Percentiles rank a stretch among this genome's conserved stretches.
phyloP scores from a whole-genome alignment of 2,888 invertebrate species.

The Syrphus vitripennis region DNA sequence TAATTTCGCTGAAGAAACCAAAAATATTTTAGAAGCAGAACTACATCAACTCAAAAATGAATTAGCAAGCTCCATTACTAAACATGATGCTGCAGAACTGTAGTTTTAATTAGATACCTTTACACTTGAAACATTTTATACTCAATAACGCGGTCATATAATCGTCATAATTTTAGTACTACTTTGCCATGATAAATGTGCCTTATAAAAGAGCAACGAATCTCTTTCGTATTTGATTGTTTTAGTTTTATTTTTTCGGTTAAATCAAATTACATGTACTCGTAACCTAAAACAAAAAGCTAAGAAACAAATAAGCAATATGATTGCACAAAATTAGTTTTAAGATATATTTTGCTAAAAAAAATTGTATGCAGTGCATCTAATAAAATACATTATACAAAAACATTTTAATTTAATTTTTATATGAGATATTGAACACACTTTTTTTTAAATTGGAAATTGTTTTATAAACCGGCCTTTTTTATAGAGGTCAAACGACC shows the following conservation, averaged over 20 bases:
- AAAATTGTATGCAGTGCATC: constrained; percentile 28
- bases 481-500: too few species aligned
- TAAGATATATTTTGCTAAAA: constrained; percentile 22
- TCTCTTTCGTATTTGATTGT: constrained; percentile 13
- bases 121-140: not conserved
- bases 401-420: too few species aligned
- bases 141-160: constrained; percentile 25
- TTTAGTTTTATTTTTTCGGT: not conserved
- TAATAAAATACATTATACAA: constrained; percentile 15
- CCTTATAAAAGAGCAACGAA: constrained; percentile 38
- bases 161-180: constrained; percentile 33
- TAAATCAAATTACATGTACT: not conserved
- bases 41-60: constrained; percentile 47
- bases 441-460: too few species aligned
- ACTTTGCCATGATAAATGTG: constrained; percentile 58
- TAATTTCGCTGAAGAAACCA: constrained; percentile 33
- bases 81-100: constrained; percentile 51
- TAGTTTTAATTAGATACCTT: not conserved
- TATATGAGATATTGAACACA: too few species aligned
- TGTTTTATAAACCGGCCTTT: too few species aligned
- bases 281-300: constrained; percentile 9
- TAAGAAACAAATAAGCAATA: constrained; percentile 33
- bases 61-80: constrained; percentile 38
- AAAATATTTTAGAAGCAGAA: constrained; percentile 45
- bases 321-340: constrained; percentile 19